These are phyloP conservation scores for Metaphire vulgaris DNA, from an alignment of 1,140 invertebrate species.

Conservation along the genomic window DNA sequence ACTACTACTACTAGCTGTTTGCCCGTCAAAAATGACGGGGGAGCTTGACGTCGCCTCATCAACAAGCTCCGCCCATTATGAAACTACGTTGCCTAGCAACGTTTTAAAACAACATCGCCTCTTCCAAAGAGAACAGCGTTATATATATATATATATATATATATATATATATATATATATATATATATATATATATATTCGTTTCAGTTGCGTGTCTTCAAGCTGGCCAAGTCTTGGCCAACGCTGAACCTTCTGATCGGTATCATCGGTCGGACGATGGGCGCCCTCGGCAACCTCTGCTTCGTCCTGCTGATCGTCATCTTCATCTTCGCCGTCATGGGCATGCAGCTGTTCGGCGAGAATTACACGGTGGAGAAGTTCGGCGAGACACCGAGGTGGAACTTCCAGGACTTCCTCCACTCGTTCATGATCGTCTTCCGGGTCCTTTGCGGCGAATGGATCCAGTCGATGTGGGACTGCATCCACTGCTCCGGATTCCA, in stretches of 20 bases:
- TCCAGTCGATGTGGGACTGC: slow-evolving; percentile 97
- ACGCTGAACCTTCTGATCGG: slow-evolving; percentile 95
- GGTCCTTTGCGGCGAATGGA: slow-evolving; percentile 90
- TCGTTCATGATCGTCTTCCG: slow-evolving; percentile 95
- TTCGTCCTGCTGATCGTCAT: slow-evolving; percentile 96
- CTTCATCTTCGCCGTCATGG: slow-evolving; percentile 98
- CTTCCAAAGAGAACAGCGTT: no score
- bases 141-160: no score
- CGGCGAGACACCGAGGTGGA: slow-evolving; percentile 63
- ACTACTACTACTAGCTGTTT: no score
- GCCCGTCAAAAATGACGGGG: no score
- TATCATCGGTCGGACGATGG: slow-evolving; percentile 96
- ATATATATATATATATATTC: no score
- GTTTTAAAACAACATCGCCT: no score
- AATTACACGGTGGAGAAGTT: slow-evolving; percentile 61
- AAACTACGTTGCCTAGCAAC: no score
- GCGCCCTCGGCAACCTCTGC: slow-evolving; percentile 92
- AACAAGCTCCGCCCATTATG: no score
- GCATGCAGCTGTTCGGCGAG: slow-evolving; percentile 94
- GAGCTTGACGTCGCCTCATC: no score
- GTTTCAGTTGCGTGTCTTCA: slow-evolving; percentile 85
- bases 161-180: no score
- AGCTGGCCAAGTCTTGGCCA: slow-evolving; percentile 97
- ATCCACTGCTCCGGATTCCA: slow-evolving; percentile 78
- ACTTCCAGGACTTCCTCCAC: slow-evolving; percentile 96